A percentile compares a stretch with the other conserved stretches of the same genome.
Evolutionary conservation across 2,113 vertebrate genomes (phyloP).

Genomic region (Oenanthe melanoleuca): DNA sequence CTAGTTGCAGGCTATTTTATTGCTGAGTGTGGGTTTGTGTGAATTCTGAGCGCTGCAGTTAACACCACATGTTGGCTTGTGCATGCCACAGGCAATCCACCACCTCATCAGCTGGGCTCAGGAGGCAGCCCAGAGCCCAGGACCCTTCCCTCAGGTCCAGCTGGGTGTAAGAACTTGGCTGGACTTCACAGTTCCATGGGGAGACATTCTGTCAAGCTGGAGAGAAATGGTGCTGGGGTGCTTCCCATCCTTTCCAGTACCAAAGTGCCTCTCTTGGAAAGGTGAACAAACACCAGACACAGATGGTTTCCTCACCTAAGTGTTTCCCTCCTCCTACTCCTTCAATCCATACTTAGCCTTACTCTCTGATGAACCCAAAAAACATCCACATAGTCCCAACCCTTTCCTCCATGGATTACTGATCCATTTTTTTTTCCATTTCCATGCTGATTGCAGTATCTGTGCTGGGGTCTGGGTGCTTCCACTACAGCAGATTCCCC

Average conservation of each 20-base stretch:
- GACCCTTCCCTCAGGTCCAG: not conserved
- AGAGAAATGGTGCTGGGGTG: not conserved
- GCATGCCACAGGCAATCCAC: not conserved
- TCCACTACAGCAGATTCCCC: not conserved
- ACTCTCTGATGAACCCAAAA: not conserved
- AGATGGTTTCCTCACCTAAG: not conserved
- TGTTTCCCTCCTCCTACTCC: not conserved
- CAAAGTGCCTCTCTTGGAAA: not conserved
- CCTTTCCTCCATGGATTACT: not conserved
- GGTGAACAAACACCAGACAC: not conserved
- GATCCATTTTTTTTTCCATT: not conserved
- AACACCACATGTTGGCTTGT: conserved; percentile 5
- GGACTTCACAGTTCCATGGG: not conserved
- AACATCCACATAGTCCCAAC: not conserved
- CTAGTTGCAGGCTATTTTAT: conserved; percentile 59
- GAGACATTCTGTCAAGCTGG: not conserved
- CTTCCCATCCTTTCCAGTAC: not conserved
- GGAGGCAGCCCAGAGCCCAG: not conserved
- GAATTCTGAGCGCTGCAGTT: not conserved
- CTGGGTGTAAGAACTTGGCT: not conserved
- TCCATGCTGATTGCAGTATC: not conserved
- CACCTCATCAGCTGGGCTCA: conserved; percentile 24
- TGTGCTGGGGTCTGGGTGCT: not conserved
- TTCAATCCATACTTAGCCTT: not conserved
- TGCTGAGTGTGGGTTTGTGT: conserved; percentile 23